phyloP scores from a whole-genome alignment of 1,140 invertebrate species.

The Heliconius nattereri region DNA sequence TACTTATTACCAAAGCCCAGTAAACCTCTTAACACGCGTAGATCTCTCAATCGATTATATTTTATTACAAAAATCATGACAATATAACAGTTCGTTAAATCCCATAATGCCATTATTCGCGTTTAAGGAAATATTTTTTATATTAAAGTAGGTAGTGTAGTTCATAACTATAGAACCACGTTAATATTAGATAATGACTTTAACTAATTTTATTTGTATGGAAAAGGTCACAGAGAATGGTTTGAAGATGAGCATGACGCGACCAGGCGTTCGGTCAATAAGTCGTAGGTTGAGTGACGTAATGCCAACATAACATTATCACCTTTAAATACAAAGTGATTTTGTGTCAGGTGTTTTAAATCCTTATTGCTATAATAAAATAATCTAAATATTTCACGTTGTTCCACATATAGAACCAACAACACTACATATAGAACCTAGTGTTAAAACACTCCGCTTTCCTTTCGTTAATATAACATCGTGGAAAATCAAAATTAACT shows the following conservation, averaged over 20 bases:
- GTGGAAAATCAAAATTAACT: too few species aligned
- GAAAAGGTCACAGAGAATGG: constrained; percentile 27
- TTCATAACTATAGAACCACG: constrained; percentile 3
- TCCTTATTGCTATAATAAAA: not conserved
- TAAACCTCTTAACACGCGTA: too few species aligned
- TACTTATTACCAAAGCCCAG: too few species aligned
- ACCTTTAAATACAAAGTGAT: constrained; percentile 13
- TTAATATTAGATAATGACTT: constrained; percentile 23
- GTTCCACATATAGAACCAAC: too few species aligned
- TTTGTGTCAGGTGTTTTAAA: not conserved
- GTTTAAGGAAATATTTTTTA: not conserved
- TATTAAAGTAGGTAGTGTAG: not conserved
- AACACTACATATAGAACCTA: too few species aligned
- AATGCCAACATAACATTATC: constrained; percentile 37
- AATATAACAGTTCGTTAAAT: not conserved
- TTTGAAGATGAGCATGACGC: constrained; percentile 21
- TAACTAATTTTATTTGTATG: constrained; percentile 11
- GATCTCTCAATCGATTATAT: too few species aligned
- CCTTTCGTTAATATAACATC: too few species aligned
- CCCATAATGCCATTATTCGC: not conserved
- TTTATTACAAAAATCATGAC: too few species aligned
- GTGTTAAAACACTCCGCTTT: too few species aligned
- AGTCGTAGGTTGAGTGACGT: constrained; percentile 40
- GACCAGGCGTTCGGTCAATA: constrained; percentile 45
- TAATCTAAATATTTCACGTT: not conserved